phyloP scores from a whole-genome alignment of 2,797 vertebrate genomes.

The Emydoidea blandingii region DNA sequence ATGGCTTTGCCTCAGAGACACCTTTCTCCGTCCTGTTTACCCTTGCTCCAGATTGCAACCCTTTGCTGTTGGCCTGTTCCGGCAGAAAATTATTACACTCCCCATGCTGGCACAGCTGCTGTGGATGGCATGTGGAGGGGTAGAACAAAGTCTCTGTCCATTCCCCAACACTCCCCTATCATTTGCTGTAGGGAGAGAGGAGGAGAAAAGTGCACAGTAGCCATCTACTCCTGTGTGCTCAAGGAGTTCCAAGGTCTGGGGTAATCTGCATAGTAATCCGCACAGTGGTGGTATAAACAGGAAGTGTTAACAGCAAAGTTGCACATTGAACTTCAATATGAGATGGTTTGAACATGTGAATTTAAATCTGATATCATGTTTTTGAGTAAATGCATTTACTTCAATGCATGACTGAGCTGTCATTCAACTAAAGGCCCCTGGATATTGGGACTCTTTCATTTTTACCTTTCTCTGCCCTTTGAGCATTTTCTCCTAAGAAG shows the following conservation, averaged over 20 bases:
- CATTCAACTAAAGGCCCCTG: neutral
- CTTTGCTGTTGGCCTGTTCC: constrained; percentile 14
- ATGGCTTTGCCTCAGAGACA: neutral
- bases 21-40: neutral
- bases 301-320: neutral
- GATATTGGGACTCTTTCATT: neutral
- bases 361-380: neutral
- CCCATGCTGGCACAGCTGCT: neutral
- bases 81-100: constrained; percentile 10
- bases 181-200: neutral
- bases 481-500: neutral
- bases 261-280: neutral
- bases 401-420: neutral
- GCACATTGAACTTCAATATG: neutral
- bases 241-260: neutral
- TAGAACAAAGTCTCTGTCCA: neutral
- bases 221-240: neutral
- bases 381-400: neutral
- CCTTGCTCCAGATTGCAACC: neutral
- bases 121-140: neutral
- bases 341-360: neutral
- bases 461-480: neutral
- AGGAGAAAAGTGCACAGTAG: neutral
- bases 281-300: neutral
- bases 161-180: neutral